Percentiles rank a stretch among this genome's conserved stretches.
Evolutionary conservation across 35 echinoderm and acorn worm species (phyloP).

Genomic region (Chiridota heheva): DNA sequence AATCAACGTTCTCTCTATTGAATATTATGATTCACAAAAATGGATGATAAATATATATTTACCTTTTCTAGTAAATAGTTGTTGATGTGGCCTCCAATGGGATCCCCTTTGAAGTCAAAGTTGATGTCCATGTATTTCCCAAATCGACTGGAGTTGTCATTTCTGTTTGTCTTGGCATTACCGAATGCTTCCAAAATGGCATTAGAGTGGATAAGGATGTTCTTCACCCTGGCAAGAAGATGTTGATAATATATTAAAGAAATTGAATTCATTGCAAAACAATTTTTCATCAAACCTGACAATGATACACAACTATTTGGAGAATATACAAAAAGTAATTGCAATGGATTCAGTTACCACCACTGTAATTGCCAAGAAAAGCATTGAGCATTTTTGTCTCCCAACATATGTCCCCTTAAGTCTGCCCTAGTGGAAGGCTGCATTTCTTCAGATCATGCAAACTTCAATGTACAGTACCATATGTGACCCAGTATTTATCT

Average conservation of each 20-base stretch:
- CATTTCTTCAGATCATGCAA: too few species aligned
- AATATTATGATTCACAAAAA: too few species aligned
- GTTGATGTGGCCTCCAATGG: constrained; percentile 97
- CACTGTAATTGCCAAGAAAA: too few species aligned
- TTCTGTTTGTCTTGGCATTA: constrained; percentile 97
- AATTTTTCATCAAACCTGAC: neutral
- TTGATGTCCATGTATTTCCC: constrained; percentile 99
- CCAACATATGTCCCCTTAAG: too few species aligned
- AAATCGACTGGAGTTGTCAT: constrained; percentile 98
- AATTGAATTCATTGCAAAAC: neutral
- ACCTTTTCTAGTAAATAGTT: constrained; percentile 99
- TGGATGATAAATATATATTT: constrained; percentile 15
- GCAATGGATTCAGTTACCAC: neutral
- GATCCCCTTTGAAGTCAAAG: constrained; percentile 99
- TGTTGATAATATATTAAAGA: too few species aligned
- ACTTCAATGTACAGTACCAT: too few species aligned
- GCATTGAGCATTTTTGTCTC: too few species aligned
- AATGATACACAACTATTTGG: neutral
- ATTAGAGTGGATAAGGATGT: constrained; percentile 97
- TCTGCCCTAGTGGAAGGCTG: too few species aligned
- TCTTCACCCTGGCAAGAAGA: constrained; percentile 87
- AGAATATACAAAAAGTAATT: neutral
- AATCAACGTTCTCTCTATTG: too few species aligned
- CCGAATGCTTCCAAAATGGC: constrained; percentile 95
- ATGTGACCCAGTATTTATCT: too few species aligned